Base-by-base conservation (phyloP, 2,797 vertebrate genomes). In the Ataeniobius toweri region DNA sequence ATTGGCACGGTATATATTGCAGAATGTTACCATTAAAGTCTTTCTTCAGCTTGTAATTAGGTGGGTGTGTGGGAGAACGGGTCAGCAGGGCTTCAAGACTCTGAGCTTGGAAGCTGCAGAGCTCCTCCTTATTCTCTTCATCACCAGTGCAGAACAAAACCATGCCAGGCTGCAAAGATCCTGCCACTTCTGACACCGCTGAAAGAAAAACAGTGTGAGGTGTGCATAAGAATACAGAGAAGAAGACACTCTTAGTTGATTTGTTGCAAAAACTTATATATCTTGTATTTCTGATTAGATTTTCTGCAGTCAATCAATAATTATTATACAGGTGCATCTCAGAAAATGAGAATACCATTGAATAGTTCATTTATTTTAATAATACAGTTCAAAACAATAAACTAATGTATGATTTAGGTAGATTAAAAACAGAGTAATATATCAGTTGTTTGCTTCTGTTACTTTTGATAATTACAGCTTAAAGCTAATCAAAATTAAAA, bases 21-120 rank as follows among this genome's bases (percentile, higher is more conserved):
- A 74, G 10, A 71, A 26, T 24, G 90, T 93, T 83, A 97, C 97
- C 96, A 0, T 96, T 96, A 84, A 97, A 96, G n/a, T 92, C 93
- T 69, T 96, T 96, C 63, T 20, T 77, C 0, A 92, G 91, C 13
- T 80, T 71, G 72, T 87, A 85, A 46, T 1, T 72, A 51, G 59
- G 88, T 1, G 6, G 87, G 86, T 50, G 94, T 83, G 0, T 85
- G 85, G 50, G 95, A 0, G 91, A 86, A 0, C 80, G 6, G 0
- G 84, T 79, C 83, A 98, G 90, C 74, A 96, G 87, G 0, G 77
- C 76, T 3, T 97, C 96, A 12, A 98, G 89, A 1, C 90, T 91
- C 3, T 88, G 90, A 4, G 90, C 91, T 0, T 83, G 90, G 26
- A 92, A 76, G 70, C 71, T 58, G 0, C 36, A 36, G 0, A 92